These are phyloP conservation scores for Ameiurus melas DNA, from an alignment of 2,113 vertebrate species.

Conservation along the genomic window DNA sequence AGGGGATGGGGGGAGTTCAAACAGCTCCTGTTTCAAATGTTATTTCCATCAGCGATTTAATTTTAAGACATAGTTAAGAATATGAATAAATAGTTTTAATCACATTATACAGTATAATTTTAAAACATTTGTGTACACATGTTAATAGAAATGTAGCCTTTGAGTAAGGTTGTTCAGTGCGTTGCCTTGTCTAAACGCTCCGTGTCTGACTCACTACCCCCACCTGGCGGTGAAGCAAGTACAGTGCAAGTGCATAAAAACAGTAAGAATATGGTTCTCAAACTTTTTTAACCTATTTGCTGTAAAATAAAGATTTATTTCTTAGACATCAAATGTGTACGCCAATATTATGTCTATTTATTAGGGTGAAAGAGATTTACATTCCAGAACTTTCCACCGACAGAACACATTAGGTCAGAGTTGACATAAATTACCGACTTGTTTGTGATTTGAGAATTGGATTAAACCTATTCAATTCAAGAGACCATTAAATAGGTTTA, in stretches of 20 bases:
- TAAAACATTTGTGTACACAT: not conserved
- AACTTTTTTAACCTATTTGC: not conserved
- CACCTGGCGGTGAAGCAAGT: slow-evolving; percentile 34
- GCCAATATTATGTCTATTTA: not conserved
- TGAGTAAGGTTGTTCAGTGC: not conserved
- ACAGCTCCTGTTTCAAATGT: slow-evolving; percentile 65
- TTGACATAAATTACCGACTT: not conserved
- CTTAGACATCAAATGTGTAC: not conserved
- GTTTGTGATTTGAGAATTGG: too few species aligned
- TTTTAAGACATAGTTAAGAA: not conserved
- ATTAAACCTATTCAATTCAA: not conserved
- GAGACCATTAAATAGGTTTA: not conserved
- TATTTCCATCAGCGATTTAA: slow-evolving; percentile 25
- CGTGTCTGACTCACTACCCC: slow-evolving; percentile 30
- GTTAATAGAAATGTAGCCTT: not conserved
- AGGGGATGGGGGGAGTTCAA: slow-evolving; percentile 31
- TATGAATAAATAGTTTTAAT: not conserved
- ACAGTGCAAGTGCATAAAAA: not conserved
- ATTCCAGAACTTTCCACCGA: not conserved
- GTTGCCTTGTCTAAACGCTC: not conserved
- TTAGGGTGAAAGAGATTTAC: not conserved
- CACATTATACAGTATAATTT: not conserved
- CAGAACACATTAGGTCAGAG: not conserved
- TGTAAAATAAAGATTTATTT: not conserved
- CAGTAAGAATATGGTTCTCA: not conserved